Evolutionary conservation across 2,888 invertebrate genomes (phyloP).

Genomic region (Nemapogon koenigi): DNA sequence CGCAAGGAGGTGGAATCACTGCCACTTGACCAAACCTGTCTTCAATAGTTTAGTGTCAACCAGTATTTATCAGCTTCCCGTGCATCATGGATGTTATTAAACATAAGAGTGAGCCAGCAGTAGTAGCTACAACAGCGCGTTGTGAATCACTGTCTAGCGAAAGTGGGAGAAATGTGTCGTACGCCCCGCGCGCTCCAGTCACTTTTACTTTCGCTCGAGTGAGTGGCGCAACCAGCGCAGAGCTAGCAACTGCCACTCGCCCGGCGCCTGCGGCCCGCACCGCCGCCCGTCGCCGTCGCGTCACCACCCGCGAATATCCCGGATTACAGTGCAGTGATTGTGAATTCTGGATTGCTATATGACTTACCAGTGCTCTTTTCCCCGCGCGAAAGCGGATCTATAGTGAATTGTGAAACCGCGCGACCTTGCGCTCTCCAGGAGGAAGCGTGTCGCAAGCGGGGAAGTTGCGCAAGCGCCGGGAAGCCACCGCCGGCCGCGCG

Average conservation of each 20-base stretch:
- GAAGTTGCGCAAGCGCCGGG: constrained; percentile 58
- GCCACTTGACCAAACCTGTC: too few relatives aligned
- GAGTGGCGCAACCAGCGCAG: constrained; percentile 59
- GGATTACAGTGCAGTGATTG: constrained; percentile 57
- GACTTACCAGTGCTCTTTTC: constrained; percentile 34
- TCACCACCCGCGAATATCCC: constrained; percentile 25
- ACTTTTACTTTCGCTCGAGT: constrained; percentile 64
- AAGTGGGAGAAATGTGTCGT: constrained; percentile 59
- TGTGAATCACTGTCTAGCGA: constrained; percentile 57
- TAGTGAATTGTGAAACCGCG: constrained; percentile 54
- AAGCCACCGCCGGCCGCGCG: constrained; percentile 26
- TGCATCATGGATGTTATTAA: too few relatives aligned
- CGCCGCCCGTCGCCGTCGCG: constrained; percentile 35
- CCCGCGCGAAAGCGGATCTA: constrained; percentile 50
- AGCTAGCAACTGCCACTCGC: constrained; percentile 57
- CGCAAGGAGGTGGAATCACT: too few relatives aligned
- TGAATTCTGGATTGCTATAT: constrained; percentile 37
- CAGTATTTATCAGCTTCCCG: too few relatives aligned
- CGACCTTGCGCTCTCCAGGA: constrained; percentile 60
- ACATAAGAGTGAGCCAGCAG: too few relatives aligned
- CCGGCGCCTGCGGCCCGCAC: constrained; percentile 63
- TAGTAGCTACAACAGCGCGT: too few relatives aligned
- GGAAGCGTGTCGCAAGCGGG: constrained; percentile 59
- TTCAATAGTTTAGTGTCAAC: too few relatives aligned
- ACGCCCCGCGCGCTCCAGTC: constrained; percentile 30